phyloP scores from a whole-genome alignment of 2,113 vertebrate genomes.

The Conger conger region DNA sequence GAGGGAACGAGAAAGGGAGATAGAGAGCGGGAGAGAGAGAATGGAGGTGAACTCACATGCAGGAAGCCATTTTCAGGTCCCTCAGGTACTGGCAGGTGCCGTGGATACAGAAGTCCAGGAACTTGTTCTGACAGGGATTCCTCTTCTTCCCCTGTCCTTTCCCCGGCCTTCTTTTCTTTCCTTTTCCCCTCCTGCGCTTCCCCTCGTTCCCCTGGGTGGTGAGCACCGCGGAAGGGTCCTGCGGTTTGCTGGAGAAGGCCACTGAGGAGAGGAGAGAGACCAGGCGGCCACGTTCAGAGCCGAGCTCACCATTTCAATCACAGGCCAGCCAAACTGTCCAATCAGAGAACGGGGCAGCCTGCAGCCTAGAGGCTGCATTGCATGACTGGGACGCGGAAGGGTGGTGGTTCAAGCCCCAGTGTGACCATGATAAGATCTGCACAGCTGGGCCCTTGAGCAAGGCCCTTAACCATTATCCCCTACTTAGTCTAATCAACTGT shows the following conservation, averaged over 20 bases:
- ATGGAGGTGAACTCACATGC: slow-evolving; percentile 79
- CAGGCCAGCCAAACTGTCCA: background rate
- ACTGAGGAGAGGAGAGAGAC: slow-evolving; percentile 64
- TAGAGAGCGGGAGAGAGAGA: slow-evolving; percentile 17
- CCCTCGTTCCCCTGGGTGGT: slow-evolving; percentile 40
- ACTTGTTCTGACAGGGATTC: slow-evolving; percentile 88
- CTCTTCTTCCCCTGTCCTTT: slow-evolving; percentile 90
- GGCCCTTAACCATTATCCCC: too few relatives aligned
- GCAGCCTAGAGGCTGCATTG: too few relatives aligned
- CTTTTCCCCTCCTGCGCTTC: slow-evolving; percentile 65
- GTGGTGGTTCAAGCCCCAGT: too few relatives aligned
- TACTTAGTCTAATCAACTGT: too few relatives aligned
- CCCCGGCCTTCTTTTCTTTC: slow-evolving; percentile 71
- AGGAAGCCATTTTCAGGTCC: slow-evolving; percentile 75
- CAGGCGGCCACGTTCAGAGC: background rate
- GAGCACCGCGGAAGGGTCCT: slow-evolving; percentile 61
- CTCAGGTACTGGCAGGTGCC: slow-evolving; percentile 87
- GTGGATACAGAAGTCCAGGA: slow-evolving; percentile 93
- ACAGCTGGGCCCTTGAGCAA: too few relatives aligned
- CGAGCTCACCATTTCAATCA: background rate
- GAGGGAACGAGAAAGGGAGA: background rate
- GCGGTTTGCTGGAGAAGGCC: slow-evolving; percentile 84
- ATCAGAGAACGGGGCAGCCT: too few relatives aligned
- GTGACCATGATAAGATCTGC: too few relatives aligned
- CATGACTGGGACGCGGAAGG: too few relatives aligned